phyloP scores from a whole-genome alignment of 1,140 invertebrate genomes.

The Atta colombica region DNA sequence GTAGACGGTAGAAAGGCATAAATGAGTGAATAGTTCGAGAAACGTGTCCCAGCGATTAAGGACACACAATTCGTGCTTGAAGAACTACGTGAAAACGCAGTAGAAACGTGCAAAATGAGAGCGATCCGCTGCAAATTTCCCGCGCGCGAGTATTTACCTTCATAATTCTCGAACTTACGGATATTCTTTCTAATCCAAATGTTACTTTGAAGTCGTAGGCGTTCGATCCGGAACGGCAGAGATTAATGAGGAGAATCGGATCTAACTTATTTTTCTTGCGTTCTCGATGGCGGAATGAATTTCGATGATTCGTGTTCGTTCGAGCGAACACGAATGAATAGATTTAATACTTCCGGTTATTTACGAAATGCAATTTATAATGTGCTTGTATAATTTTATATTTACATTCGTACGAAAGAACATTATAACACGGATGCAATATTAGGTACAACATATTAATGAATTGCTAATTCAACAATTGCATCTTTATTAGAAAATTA shows the following conservation, averaged over 20 bases:
- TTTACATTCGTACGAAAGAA: not conserved
- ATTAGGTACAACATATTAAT: not conserved
- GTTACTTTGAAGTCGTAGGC: slow-evolving; percentile 59
- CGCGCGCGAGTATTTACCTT: slow-evolving; percentile 13
- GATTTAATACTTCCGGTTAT: slow-evolving; percentile 8
- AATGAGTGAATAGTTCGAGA: slow-evolving; percentile 59
- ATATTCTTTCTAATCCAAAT: slow-evolving; percentile 64
- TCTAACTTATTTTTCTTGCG: slow-evolving; percentile 50
- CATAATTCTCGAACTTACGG: slow-evolving; percentile 66
- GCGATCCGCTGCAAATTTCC: slow-evolving; percentile 55
- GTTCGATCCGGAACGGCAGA: not conserved
- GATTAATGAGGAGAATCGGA: slow-evolving; percentile 48
- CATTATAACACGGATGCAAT: not conserved
- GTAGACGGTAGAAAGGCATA: slow-evolving; percentile 8
- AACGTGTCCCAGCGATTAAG: slow-evolving; percentile 58
- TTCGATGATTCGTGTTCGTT: slow-evolving; percentile 19
- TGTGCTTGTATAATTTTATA: not conserved
- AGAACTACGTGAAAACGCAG: slow-evolving; percentile 47
- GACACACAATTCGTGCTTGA: slow-evolving; percentile 35
- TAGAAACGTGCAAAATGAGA: slow-evolving; percentile 22
- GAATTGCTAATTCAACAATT: not conserved
- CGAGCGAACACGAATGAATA: not conserved
- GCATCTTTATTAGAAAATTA: not conserved
- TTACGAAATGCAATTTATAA: not conserved
- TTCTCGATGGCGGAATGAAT: slow-evolving; percentile 28